Evolutionary conservation across 2,797 vertebrate genomes (phyloP), one percentile per base, ranked within the genome.

Genomic region (Carapus acus): DNA sequence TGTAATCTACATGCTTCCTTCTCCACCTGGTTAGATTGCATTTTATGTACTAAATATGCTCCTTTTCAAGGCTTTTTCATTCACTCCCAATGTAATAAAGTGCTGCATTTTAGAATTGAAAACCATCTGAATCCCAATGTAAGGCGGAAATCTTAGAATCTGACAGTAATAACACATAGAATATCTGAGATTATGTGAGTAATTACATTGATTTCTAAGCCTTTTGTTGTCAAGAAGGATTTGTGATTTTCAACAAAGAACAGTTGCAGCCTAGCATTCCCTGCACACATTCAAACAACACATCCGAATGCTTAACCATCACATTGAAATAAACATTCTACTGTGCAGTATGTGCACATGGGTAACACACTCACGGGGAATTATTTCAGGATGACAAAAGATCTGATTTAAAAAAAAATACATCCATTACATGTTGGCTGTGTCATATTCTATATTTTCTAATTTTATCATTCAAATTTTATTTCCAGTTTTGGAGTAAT

Each of bases 11-110:
- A 77, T 79, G 73, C 77, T 60, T 82, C 74, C 58, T 37, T 79
- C 60, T 50, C 78, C 71, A 59, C 78, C 71, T 71, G 66, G 58
- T 66, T 69, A 86, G 75, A 88, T 84, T 84, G 58, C 69, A 67
- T 83, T 86, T 85, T 80, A 82, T 83, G 76, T 74, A 85, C 78
- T 80, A 82, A 84, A 71, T 58, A 44, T 42, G 6, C 61, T 69
- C 51, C 62, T 68, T 73, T 71, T 44, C n/a, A 40, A 69, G 61
- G 57, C 69, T 71, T 63, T 67, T 40, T 8, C 36, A 71, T 74
- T 79, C 74, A 73, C 65, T 64, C 54, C 54, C 67, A 65, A 62
- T 80, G 56, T 76, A 79, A 67, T 77, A 66, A 71, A 55, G 70
- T 65, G 27, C 40, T 23, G 29, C 60, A 55, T 69, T 78, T 70